These are phyloP conservation scores for Bombus pyrosoma DNA, from an alignment of 1,140 invertebrate genomes.

Conservation along the genomic window DNA sequence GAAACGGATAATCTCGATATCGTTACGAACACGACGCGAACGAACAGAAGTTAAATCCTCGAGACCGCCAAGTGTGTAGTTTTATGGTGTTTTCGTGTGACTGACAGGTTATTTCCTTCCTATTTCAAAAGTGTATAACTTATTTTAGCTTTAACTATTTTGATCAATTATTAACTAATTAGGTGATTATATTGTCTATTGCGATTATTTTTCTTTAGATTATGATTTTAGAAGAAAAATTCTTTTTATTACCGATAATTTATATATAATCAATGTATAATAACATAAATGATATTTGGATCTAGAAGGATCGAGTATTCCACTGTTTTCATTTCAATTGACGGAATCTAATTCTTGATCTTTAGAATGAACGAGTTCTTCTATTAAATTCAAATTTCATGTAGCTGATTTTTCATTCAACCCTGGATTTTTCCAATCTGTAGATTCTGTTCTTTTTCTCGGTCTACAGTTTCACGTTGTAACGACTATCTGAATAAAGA, in stretches of 20 bases:
- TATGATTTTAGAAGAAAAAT: neutral
- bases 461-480: no score
- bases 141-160: neutral
- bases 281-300: no score
- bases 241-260: neutral
- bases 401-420: neutral
- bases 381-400: neutral
- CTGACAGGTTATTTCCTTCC: neutral
- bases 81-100: neutral
- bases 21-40: neutral
- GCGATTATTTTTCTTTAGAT: no score
- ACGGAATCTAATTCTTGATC: no score
- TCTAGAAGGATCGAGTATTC: no score
- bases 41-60: neutral
- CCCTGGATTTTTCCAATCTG: neutral
- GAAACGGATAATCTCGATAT: conserved; percentile 14
- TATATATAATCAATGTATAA: neutral
- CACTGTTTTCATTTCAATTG: no score
- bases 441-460: no score
- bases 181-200: neutral
- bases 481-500: neutral
- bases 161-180: no score
- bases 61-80: neutral
- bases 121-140: neutral
- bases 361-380: neutral